Percentiles rank a stretch among this genome's conserved stretches.
Evolutionary conservation across 2,888 invertebrate species (phyloP).

Genomic region (Hirtodrosophila duncani): DNA sequence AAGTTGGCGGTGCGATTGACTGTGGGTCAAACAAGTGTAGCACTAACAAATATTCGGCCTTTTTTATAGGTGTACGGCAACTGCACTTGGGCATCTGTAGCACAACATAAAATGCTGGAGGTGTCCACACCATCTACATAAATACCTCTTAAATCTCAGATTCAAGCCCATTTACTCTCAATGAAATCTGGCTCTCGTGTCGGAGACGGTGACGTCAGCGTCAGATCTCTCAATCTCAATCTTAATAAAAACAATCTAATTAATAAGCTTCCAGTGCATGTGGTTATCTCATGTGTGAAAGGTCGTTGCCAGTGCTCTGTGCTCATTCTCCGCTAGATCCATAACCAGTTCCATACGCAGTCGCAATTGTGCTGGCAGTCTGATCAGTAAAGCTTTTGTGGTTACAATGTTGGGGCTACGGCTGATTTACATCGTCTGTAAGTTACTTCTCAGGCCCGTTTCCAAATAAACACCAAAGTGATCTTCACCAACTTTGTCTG

Average conservation of each 20-base stretch:
- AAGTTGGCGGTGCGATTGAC: constrained; percentile 22
- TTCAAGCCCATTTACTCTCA: not conserved
- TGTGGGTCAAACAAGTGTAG: not conserved
- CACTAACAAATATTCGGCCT: not conserved
- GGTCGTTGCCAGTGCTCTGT: constrained; percentile 8
- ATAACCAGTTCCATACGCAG: constrained; percentile 25
- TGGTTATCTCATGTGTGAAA: constrained; percentile 28
- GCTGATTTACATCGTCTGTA: constrained; percentile 27
- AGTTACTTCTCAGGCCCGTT: constrained; percentile 20
- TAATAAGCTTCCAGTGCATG: constrained; percentile 10
- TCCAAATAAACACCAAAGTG: not conserved
- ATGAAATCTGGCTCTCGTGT: not conserved
- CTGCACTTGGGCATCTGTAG: constrained; percentile 43
- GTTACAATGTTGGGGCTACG: constrained; percentile 21
- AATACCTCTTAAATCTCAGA: no score
- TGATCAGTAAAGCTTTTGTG: constrained; percentile 9
- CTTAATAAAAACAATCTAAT: constrained; percentile 13
- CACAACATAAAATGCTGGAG: constrained; percentile 3
- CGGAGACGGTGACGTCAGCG: constrained; percentile 21
- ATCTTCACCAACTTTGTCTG: not conserved
- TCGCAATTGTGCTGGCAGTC: constrained; percentile 29
- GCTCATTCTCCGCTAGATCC: constrained; percentile 2
- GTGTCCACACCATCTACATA: no score
- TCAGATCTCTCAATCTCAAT: no score
- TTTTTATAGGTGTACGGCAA: constrained; percentile 25